Base-by-base conservation (phyloP, 2,888 invertebrate species). In the Abrostola tripartita region DNA sequence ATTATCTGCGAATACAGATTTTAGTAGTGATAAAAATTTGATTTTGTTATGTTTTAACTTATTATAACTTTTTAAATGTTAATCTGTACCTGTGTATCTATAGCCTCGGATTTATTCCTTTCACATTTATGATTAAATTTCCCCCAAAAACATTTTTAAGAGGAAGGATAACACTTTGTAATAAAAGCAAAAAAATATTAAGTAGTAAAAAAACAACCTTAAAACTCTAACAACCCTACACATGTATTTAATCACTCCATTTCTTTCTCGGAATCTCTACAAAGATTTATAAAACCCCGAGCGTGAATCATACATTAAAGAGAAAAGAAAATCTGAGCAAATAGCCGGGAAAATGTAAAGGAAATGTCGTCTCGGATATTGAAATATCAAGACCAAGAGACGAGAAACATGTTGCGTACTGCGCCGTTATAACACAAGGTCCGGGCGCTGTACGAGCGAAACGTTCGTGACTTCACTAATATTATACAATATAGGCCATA, bases 311-410 rank as follows among this genome's bases (percentile, higher is more conserved):
- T 50, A 57, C 44, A 59, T 61, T 44, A 37, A 53, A 49, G 40
- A 44, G 35, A 53, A 71, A 51, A 60, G 38, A 40, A 68, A 58
- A 72, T 57, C 6, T 6, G 38, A 38, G 38, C 11, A 55, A 59
- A 36, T 44, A 49, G 14, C 68, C 50, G 35, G 50, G 59, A 65
- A 61, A 52, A 63, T 59, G 44, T 55, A 57, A 56, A 53, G 51
- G 38, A 68, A 65, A 59, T 52, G 56, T 76, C 59, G 42, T 40
- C n/a, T 63, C 53, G 52, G 77, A 63, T 69, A 65, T 75, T 63
- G 58, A 47, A 65, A 69, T 69, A 69, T 69, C 56, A 58, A 64
- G 66, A 24, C 50, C 24, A 11, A 5, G 37, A 62, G 11, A 64
- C 47, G 49, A 52, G 14, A 47, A 44, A 54, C 67, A 52, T 57